These are phyloP conservation scores for Amaurobius ferox DNA, from an alignment of 2,888 invertebrate genomes.

Conservation along the genomic window DNA sequence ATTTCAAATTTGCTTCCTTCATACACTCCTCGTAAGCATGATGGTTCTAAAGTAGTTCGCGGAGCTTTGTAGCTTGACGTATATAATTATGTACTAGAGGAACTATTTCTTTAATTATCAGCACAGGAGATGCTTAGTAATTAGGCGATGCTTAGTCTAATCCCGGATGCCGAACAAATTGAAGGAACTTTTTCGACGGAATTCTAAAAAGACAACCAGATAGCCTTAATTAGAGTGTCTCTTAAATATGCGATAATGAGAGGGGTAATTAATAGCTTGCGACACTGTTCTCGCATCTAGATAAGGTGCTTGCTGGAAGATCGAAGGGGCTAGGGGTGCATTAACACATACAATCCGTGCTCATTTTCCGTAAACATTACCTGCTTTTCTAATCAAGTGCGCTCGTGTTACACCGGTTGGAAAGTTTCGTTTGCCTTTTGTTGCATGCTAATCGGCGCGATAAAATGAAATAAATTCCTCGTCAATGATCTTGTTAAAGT, in stretches of 20 bases:
- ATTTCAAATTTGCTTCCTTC: no score
- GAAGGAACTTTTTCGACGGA: slow-evolving; percentile 41
- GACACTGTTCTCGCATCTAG: slow-evolving; percentile 46
- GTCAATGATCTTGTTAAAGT: no score
- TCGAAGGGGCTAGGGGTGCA: slow-evolving; percentile 22
- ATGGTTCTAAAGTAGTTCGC: no score
- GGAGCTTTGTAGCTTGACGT: no score
- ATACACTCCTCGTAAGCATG: no score
- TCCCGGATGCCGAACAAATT: slow-evolving; percentile 38
- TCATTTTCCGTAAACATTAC: slow-evolving; percentile 33
- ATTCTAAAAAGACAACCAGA: slow-evolving; percentile 48
- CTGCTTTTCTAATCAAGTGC: slow-evolving; percentile 17
- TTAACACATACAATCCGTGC: slow-evolving; percentile 3
- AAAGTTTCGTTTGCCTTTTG: slow-evolving; percentile 6
- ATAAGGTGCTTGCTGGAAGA: slow-evolving; percentile 28
- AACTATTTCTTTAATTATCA: slow-evolving; percentile 57
- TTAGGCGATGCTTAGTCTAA: no score
- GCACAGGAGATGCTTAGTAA: slow-evolving; percentile 32
- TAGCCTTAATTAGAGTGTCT: slow-evolving; percentile 65
- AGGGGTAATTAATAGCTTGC: slow-evolving; percentile 57
- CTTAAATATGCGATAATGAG: slow-evolving; percentile 61
- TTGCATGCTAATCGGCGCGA: neutral
- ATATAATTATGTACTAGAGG: slow-evolving; percentile 28
- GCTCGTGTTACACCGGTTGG: neutral
- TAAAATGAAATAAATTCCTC: slow-evolving; percentile 8